Percentiles rank a stretch among this genome's conserved stretches.
Conservation (phyloP, 2,113 vertebrate species). For the Hippotragus niger region DNA sequence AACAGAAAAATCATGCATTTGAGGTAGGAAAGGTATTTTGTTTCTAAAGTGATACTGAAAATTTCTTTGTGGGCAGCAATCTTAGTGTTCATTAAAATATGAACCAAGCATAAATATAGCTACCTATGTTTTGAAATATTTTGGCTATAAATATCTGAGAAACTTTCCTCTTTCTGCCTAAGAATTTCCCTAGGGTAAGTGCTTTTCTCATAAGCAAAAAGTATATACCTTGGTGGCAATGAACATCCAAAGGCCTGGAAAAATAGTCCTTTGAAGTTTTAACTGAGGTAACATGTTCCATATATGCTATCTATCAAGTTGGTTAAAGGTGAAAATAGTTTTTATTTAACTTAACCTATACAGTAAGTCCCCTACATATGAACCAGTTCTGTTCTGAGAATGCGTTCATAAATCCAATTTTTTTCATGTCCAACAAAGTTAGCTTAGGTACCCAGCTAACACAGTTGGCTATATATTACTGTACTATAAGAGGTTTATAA, state of each 20-base stretch:
- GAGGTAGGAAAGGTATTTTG: neutral
- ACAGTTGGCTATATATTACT: neutral
- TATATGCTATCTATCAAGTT: neutral
- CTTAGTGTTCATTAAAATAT: conserved; percentile 52
- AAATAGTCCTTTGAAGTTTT: neutral
- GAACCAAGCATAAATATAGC: conserved; percentile 55
- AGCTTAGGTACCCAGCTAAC: neutral
- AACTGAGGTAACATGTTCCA: neutral
- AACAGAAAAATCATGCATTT: neutral
- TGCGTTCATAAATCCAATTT: neutral
- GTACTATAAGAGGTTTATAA: neutral
- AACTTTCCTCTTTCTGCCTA: conserved; percentile 19
- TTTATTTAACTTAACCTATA: neutral
- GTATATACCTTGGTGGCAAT: neutral
- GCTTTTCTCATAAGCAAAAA: conserved; percentile 49
- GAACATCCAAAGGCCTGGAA: conserved; percentile 4
- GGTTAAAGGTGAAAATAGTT: neutral
- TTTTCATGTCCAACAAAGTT: neutral
- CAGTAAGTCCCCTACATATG: neutral
- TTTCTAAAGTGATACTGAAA: neutral
- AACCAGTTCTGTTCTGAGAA: neutral
- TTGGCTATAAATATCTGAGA: conserved; percentile 64
- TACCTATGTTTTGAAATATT: conserved; percentile 57
- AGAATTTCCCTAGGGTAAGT: conserved; percentile 56
- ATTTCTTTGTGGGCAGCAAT: conserved; percentile 20